Evolutionary conservation across 1,140 invertebrate species (phyloP).

Genomic region (Eubasilissa regina): DNA sequence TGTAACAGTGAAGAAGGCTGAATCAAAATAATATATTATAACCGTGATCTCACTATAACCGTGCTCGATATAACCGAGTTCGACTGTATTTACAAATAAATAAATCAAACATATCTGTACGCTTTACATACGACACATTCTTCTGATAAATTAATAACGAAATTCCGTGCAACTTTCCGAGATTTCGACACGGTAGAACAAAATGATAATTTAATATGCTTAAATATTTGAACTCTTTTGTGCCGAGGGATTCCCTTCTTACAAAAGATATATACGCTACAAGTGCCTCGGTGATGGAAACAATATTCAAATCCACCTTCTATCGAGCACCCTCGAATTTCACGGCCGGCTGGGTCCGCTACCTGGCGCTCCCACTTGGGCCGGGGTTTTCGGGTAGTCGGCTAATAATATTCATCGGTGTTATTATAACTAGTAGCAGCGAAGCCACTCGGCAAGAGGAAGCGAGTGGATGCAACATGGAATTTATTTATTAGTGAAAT

Average conservation of each 20-base stretch:
- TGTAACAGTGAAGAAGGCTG: too few species aligned
- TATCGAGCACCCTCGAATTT: conserved; percentile 9
- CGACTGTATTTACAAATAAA: too few species aligned
- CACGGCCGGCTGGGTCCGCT: conserved; percentile 21
- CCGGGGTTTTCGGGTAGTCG: conserved; percentile 21
- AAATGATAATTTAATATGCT: conserved; percentile 29
- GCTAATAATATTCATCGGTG: conserved; percentile 44
- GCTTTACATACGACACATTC: too few species aligned
- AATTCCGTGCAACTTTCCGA: too few species aligned
- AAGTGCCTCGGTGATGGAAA: conserved; percentile 3
- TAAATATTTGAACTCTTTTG: conserved; percentile 37
- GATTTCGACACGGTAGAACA: not conserved
- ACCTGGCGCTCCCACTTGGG: conserved; percentile 37
- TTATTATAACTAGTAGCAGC: conserved; percentile 32
- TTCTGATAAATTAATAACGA: too few species aligned
- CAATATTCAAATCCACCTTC: conserved; percentile 32
- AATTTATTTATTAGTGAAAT: too few species aligned
- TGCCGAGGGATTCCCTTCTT: conserved; percentile 10
- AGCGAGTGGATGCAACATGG: conserved; percentile 24
- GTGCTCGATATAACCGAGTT: too few species aligned
- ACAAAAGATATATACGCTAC: conserved; percentile 15
- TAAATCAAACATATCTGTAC: too few species aligned
- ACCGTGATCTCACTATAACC: too few species aligned
- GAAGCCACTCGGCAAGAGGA: not conserved
- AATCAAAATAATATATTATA: too few species aligned